phyloP scores from a whole-genome alignment of 2,888 invertebrate genomes.

The Acanthococcus lagerstroemiae region DNA sequence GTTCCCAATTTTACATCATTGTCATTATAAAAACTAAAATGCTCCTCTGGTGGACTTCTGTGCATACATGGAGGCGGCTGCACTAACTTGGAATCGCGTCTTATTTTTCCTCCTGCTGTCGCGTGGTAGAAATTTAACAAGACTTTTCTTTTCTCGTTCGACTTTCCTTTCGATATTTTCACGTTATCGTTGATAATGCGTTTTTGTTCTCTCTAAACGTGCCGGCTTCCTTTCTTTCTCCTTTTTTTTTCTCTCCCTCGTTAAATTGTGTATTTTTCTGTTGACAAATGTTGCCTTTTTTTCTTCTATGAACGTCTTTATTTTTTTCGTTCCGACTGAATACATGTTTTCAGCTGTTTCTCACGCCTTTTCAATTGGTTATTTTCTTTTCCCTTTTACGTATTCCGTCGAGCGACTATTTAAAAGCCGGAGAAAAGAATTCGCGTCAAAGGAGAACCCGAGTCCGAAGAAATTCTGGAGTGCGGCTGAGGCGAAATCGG shows the following conservation, averaged over 20 bases:
- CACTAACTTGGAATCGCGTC: too few species aligned
- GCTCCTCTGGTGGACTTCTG: too few species aligned
- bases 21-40: too few species aligned
- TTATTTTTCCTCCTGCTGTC: neutral
- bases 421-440: neutral
- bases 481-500: too few species aligned
- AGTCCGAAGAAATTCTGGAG: neutral
- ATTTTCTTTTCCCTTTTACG: neutral
- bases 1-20: too few species aligned
- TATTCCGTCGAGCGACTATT: neutral
- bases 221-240: neutral
- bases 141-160: neutral
- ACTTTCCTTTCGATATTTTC: neutral
- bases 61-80: too few species aligned
- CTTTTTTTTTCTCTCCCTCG: neutral
- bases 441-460: neutral
- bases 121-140: neutral
- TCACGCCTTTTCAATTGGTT: neutral
- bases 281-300: neutral
- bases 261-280: neutral
- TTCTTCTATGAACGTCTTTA: neutral
- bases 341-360: neutral
- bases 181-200: neutral
- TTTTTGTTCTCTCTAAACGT: neutral
- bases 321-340: neutral